These are phyloP conservation scores for Andinoacara biseriatus DNA, from an alignment of 2,113 vertebrate species.

Conservation along the genomic window DNA sequence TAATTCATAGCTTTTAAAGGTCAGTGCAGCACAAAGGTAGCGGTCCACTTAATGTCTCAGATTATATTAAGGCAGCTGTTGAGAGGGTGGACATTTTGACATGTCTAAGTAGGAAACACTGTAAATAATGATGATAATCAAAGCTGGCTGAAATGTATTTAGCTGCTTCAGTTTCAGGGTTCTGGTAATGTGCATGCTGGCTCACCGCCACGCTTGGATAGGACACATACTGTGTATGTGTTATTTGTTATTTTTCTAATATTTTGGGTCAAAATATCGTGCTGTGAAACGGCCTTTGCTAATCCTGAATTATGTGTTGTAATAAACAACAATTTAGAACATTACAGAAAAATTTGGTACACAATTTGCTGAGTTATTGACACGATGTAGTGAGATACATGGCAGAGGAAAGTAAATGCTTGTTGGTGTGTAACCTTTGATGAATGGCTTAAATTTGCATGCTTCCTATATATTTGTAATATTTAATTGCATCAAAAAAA, in stretches of 20 bases:
- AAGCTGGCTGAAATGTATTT: background rate
- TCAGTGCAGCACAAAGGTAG: background rate
- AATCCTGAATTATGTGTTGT: background rate
- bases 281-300: background rate
- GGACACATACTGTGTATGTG: background rate
- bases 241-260: background rate
- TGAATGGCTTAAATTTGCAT: background rate
- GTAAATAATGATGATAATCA: slow-evolving; percentile 5
- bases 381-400: background rate
- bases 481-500: background rate
- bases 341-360: background rate
- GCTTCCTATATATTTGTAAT: background rate
- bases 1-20: slow-evolving; percentile 11
- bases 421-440: background rate
- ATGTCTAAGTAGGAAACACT: background rate
- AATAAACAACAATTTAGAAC: background rate
- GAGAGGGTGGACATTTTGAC: background rate
- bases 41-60: background rate
- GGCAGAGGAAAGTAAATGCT: background rate
- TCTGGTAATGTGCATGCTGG: background rate
- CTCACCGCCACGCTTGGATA: background rate
- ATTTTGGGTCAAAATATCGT: background rate
- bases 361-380: background rate
- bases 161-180: background rate
- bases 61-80: background rate